A percentile compares a stretch with the other conserved stretches of the same genome.
phyloP scores from a whole-genome alignment of 2,888 invertebrate species.

The Panorpa germanica region DNA sequence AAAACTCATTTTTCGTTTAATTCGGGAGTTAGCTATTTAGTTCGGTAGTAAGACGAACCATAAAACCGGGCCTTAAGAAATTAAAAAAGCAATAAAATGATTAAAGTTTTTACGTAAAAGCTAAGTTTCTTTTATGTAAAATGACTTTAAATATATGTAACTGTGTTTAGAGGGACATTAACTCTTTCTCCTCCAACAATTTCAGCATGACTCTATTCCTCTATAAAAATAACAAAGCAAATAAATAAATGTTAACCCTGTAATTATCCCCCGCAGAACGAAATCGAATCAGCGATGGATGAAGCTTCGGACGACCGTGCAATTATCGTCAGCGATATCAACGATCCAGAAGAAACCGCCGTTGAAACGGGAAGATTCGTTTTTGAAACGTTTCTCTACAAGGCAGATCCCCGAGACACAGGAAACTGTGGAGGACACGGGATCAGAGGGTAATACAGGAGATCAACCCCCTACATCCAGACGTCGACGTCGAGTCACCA shows the following conservation, averaged over 20 bases:
- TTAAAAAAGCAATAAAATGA: no score
- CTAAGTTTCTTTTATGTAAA: no score
- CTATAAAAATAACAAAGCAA: no score
- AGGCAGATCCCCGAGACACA: conserved; percentile 77
- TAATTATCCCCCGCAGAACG: conserved; percentile 45
- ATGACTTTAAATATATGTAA: no score
- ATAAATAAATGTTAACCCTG: conserved; percentile 4
- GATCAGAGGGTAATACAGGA: conserved; percentile 44
- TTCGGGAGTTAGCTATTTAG: no score
- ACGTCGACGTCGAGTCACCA: conserved; percentile 44
- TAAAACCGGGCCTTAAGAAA: no score
- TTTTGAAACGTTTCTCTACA: conserved; percentile 84
- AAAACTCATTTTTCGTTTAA: no score
- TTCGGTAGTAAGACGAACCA: no score
- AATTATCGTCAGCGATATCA: conserved; percentile 68
- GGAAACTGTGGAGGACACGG: conserved; percentile 47
- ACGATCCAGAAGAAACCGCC: conserved; percentile 72
- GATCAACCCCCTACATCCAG: conserved; percentile 35
- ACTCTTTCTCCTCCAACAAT: no score
- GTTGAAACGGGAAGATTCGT: conserved; percentile 80
- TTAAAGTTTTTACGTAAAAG: no score
- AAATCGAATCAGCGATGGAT: conserved; percentile 92
- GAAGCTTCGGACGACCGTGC: conserved; percentile 86
- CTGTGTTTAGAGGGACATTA: no score
- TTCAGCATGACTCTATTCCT: no score